Percentiles rank a stretch among this genome's conserved stretches.
phyloP scores from a whole-genome alignment of 2,113 vertebrate genomes.

The Dasyurus viverrinus region DNA sequence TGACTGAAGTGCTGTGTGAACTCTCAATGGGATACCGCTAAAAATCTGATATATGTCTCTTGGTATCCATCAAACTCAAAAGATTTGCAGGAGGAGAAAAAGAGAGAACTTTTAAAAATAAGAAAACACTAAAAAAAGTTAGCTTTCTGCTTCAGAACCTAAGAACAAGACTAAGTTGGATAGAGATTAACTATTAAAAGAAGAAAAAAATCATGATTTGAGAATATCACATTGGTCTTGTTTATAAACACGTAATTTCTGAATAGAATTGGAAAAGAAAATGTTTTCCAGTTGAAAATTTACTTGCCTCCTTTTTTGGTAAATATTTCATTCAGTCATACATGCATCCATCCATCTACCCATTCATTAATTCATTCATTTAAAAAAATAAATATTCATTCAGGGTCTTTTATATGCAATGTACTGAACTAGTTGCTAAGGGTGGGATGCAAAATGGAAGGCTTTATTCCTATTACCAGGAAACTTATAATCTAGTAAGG shows the following conservation, averaged over 20 bases:
- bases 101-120: constrained; percentile 67
- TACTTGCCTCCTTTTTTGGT: neutral
- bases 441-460: neutral
- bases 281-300: neutral
- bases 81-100: constrained; percentile 75
- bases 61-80: constrained; percentile 75
- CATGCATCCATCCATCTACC: neutral
- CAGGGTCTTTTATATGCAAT: neutral
- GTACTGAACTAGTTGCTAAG: neutral
- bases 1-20: constrained; percentile 81
- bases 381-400: neutral
- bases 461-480: neutral
- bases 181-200: constrained; percentile 21
- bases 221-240: neutral
- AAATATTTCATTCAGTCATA: neutral
- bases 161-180: neutral
- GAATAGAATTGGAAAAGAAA: constrained; percentile 14
- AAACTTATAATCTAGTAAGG: neutral
- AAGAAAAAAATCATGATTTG: neutral
- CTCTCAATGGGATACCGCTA: constrained; percentile 77
- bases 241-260: neutral
- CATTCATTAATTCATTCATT: neutral
- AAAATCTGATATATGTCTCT: constrained; percentile 82
- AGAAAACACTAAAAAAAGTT: constrained; percentile 40
- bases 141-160: constrained; percentile 35